Evolutionary conservation across 1,140 invertebrate genomes (phyloP), one percentile per base, ranked within the genome.

Genomic region (Calliopsis andreniformis): DNA sequence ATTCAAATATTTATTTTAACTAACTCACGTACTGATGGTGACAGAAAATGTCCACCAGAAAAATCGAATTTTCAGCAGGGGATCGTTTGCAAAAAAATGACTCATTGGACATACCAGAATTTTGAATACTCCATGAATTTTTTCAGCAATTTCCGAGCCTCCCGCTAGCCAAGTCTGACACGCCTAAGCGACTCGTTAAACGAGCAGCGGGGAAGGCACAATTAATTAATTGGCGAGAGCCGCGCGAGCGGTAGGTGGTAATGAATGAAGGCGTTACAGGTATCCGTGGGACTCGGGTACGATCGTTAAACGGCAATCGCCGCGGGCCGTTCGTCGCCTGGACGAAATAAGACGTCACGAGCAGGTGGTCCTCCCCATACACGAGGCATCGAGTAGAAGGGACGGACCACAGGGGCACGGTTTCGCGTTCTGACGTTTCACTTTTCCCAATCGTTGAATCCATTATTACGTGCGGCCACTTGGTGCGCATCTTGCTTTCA

Each of bases 291-390:
- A 84, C 82, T 82, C 67, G 76, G 53, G 81, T 82, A 76, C 78
- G 76, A 84, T 85, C 83, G 82, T 85, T 85, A 75, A 82, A 84
- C 80, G 72, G 76, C 77, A 82, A 84, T 85, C 77, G 78, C 70
- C 55, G 49, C 42, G 62, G 72, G 67, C 66, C 51, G 55, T 55
- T 70, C 61, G 20, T 51, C 47, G 20, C 30, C 32, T 14, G 56
- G 75, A 62, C 80, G 83, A 81, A 83, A 79, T 86, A 87, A 89
- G 87, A 88, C 84, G 71, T 88, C 86, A 86, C 67, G 59, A 83
- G 85, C 87, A 88, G 87, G 86, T 89, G 87, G 84, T 83, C 73
- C 43, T 20, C 42, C 42, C 3, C 30, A 14, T 43, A 28, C 23
- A 47, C 1, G 32, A 35, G 6, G 16, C 49, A 12, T 53, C 64